Evolutionary conservation across 2,113 vertebrate genomes (phyloP).

Genomic region (Megaceryle maxima): DNA sequence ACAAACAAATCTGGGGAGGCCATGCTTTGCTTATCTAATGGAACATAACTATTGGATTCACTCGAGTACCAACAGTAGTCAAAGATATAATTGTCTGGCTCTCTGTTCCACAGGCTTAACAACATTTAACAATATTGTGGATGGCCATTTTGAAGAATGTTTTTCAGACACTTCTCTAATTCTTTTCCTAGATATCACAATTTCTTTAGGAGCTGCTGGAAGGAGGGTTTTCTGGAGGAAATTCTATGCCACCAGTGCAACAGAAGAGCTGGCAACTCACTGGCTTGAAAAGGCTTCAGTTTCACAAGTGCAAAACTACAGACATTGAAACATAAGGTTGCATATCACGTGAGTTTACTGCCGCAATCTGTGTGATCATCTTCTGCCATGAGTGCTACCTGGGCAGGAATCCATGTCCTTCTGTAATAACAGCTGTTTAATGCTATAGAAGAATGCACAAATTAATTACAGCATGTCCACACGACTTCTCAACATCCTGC

Average conservation of each 20-base stretch:
- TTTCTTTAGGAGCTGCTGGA: accelerated
- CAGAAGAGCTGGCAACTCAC: neutral
- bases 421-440: conserved; percentile 56
- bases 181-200: neutral
- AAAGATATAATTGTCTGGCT: neutral
- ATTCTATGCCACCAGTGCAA: neutral
- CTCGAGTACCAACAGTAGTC: neutral
- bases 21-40: neutral
- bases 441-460: conserved; percentile 32
- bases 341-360: neutral
- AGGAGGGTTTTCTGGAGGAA: neutral
- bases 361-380: neutral
- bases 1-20: neutral
- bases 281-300: conserved; percentile 2
- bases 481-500: neutral
- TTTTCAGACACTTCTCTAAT: neutral
- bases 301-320: neutral
- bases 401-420: conserved; percentile 60
- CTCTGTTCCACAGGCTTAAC: neutral
- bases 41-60: neutral
- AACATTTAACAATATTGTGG: neutral
- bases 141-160: neutral
- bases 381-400: conserved; percentile 18
- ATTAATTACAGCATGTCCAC: conserved; percentile 33
- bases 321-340: conserved; percentile 9